These are phyloP conservation scores for Hydrotaea cyrtoneurina DNA, from an alignment of 2,888 invertebrate species.

Conservation along the genomic window DNA sequence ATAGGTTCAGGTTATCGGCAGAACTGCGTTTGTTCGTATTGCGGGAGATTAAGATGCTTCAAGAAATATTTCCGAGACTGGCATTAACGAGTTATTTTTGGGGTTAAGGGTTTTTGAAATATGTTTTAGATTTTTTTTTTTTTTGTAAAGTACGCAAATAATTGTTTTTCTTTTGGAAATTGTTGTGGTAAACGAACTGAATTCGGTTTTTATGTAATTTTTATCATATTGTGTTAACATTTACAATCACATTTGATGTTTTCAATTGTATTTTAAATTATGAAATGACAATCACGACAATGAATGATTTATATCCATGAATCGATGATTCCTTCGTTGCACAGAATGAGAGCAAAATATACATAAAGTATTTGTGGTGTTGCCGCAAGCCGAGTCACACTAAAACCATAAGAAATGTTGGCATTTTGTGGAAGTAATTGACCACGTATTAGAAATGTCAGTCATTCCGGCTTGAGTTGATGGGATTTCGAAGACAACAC, in stretches of 20 bases:
- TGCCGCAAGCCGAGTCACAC: too few relatives aligned
- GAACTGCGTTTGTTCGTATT: neutral
- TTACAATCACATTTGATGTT: too few relatives aligned
- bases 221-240: too few relatives aligned
- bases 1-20: neutral
- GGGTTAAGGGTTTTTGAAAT: neutral
- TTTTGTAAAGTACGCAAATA: slow-evolving; percentile 38
- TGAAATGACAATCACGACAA: neutral
- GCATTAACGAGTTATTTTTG: neutral
- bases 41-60: too few relatives aligned
- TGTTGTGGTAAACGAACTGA: neutral
- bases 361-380: too few relatives aligned
- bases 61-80: too few relatives aligned
- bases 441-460: too few relatives aligned
- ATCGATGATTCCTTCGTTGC: neutral
- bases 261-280: too few relatives aligned
- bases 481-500: too few relatives aligned
- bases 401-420: too few relatives aligned
- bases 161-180: neutral
- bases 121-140: slow-evolving; percentile 42
- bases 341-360: neutral
- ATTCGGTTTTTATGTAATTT: neutral
- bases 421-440: too few relatives aligned
- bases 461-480: too few relatives aligned
- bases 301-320: neutral